A percentile compares a stretch with the other conserved stretches of the same genome.
Evolutionary conservation across 2,797 vertebrate genomes (phyloP).

Genomic region (Channa striata): DNA sequence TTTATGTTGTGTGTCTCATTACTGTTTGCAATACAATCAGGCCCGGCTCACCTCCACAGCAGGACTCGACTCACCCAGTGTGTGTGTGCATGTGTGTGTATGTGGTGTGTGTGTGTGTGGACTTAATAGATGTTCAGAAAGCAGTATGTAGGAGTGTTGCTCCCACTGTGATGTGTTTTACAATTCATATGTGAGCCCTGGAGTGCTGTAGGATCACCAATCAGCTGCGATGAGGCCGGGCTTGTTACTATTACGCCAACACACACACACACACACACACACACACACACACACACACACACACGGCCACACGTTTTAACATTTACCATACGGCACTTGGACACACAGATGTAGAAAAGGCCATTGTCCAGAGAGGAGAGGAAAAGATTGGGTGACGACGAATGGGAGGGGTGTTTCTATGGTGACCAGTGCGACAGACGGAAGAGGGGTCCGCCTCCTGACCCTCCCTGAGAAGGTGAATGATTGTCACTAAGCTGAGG

Average conservation of each 20-base stretch:
- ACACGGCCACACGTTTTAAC: slow-evolving; percentile 29
- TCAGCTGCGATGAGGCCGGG: slow-evolving; percentile 40
- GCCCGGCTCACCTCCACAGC: slow-evolving; percentile 43
- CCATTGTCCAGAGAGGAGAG: slow-evolving; percentile 79
- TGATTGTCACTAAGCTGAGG: slow-evolving; percentile 56
- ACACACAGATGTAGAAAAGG: slow-evolving; percentile 49
- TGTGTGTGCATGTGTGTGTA: neutral
- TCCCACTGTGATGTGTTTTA: slow-evolving; percentile 41
- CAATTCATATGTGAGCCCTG: slow-evolving; percentile 33
- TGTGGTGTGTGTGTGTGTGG: slow-evolving; percentile 6
- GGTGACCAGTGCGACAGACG: slow-evolving; percentile 82
- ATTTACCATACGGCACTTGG: slow-evolving; percentile 28
- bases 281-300: no score
- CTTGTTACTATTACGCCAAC: slow-evolving; percentile 32
- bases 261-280: slow-evolving; percentile 27
- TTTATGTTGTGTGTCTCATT: slow-evolving; percentile 43
- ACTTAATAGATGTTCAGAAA: slow-evolving; percentile 40
- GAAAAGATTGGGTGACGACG: slow-evolving; percentile 34
- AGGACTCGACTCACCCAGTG: slow-evolving; percentile 34
- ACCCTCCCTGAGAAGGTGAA: slow-evolving; percentile 80
- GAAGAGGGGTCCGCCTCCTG: slow-evolving; percentile 79
- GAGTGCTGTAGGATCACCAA: slow-evolving; percentile 28
- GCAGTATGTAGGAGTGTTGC: slow-evolving; percentile 33
- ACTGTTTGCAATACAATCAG: slow-evolving; percentile 41
- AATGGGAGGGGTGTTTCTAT: slow-evolving; percentile 82